Evolutionary conservation across 2,797 vertebrate species (phyloP), one percentile per base, ranked within the genome.

Genomic region (Emys orbicularis): DNA sequence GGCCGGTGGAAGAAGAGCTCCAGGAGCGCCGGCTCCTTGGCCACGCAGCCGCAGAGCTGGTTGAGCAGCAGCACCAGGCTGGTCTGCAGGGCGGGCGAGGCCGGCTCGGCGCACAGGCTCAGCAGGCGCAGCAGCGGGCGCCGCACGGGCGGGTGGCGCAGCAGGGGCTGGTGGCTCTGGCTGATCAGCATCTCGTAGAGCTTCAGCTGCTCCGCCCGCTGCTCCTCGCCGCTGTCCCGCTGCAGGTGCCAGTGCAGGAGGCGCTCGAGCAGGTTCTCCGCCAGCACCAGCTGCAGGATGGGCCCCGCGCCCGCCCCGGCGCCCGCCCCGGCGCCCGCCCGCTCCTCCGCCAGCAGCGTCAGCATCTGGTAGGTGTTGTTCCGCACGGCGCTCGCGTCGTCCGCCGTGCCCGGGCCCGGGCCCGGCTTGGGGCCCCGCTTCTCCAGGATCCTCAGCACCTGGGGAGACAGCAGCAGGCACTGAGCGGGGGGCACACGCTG

Each of bases 291-390:
- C 94, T 99, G 98, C 98, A 99, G 97, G 84, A 99, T 99, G 93
- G 99, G 99, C 10, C 99, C 99, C 80, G 98, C 92, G 29, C 2
- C 87, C 7, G 81, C 94, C 16, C 97, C 97, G 31, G 98, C 98
- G 41, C 41, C 41, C 37, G 37, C 37, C 37, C 41, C 41, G 41
- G 44, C 44, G 0, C 98, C 97, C 1, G 99, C 98, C 27, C 98
- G 98, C 97, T 99, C 99, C 97, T 99, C 99, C 0, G 99, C 99
- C 97, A 99, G 97, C 84, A 99, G 98, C 86, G 99, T 99, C 90
- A 99, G 92, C 99, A 99, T 99, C 98, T 99, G 99, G 96, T 99
- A 99, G 1, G 99, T 99, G 98, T 99, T 98, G 97, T 99, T 99
- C 92, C 99, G 98, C 94, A 99, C 99, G 0, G 99, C 99, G 1